Conservation (phyloP, 64 coral and sea anemone genomes). For the Pachyseris speciosa region DNA sequence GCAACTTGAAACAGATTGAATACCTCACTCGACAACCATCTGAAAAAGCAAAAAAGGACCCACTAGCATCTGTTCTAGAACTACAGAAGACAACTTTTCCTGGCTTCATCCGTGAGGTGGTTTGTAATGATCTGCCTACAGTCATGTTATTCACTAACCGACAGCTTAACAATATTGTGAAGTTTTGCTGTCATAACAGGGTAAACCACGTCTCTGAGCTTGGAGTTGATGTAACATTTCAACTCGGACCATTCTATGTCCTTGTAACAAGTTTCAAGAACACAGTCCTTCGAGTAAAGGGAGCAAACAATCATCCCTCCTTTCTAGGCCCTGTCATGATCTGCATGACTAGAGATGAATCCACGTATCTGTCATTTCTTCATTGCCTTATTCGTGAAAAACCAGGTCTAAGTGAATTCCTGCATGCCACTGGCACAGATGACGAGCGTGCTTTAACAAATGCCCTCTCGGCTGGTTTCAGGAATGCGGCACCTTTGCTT, state of each 20-base stretch:
- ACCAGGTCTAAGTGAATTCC: slow-evolving; percentile 22
- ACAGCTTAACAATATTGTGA: slow-evolving; percentile 60
- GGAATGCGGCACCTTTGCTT: slow-evolving; percentile 6
- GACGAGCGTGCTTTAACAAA: slow-evolving; percentile 28
- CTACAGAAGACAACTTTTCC: slow-evolving; percentile 62
- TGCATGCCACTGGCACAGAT: slow-evolving; percentile 56
- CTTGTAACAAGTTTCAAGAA: slow-evolving; percentile 74
- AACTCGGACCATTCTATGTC: slow-evolving; percentile 72
- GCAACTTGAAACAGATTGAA: slow-evolving; percentile 45
- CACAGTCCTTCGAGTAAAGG: slow-evolving; percentile 49
- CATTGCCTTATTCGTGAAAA: slow-evolving; percentile 27
- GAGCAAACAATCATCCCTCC: neutral
- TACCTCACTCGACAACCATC: slow-evolving; percentile 17
- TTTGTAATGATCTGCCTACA: slow-evolving; percentile 79
- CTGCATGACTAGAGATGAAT: slow-evolving; percentile 53
- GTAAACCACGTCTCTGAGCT: slow-evolving; percentile 54
- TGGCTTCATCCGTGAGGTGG: slow-evolving; percentile 70
- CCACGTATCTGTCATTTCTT: slow-evolving; percentile 52
- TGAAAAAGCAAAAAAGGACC: slow-evolving; percentile 4
- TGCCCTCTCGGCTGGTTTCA: slow-evolving; percentile 35
- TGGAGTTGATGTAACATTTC: slow-evolving; percentile 65
- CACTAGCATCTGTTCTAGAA: slow-evolving; percentile 56
- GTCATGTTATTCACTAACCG: slow-evolving; percentile 61
- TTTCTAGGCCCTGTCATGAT: slow-evolving; percentile 64
- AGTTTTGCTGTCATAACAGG: slow-evolving; percentile 63